Evolutionary conservation across 2,797 vertebrate genomes (phyloP).

Genomic region (Dryobates pubescens): DNA sequence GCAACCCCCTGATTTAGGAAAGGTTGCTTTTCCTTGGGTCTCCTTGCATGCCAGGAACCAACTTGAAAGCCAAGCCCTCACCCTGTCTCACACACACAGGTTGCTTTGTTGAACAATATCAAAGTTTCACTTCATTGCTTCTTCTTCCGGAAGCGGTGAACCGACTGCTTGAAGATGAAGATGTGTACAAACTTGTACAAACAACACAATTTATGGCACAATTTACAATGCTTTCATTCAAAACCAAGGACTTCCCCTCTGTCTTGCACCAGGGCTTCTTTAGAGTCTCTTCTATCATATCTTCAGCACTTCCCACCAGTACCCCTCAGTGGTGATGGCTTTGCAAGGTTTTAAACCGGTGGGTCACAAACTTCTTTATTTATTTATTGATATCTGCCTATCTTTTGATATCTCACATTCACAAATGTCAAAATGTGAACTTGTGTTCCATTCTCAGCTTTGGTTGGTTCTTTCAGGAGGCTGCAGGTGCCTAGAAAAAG

Average conservation of each 20-base stretch:
- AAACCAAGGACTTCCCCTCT: background rate
- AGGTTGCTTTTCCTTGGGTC: background rate
- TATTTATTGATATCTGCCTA: background rate
- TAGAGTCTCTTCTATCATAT: background rate
- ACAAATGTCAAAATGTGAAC: background rate
- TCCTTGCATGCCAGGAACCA: background rate
- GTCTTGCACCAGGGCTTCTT: background rate
- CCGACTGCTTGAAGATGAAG: background rate
- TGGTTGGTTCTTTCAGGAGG: background rate
- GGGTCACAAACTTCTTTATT: background rate
- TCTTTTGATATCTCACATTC: background rate
- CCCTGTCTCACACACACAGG: background rate
- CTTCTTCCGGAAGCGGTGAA: conserved; percentile 29
- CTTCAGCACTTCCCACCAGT: background rate
- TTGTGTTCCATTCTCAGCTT: background rate
- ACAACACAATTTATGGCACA: background rate
- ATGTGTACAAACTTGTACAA: conserved; percentile 20
- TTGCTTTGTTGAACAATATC: conserved; percentile 34
- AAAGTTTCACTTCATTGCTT: conserved; percentile 27
- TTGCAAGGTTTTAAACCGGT: background rate
- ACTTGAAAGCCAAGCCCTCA: background rate
- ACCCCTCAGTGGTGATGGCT: accelerated
- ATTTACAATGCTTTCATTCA: background rate
- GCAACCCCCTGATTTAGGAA: background rate
- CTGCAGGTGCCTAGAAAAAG: background rate